Evolutionary conservation across 2,113 vertebrate species (phyloP), one percentile per base, ranked within the genome.

Genomic region (Erpornis zantholeuca): DNA sequence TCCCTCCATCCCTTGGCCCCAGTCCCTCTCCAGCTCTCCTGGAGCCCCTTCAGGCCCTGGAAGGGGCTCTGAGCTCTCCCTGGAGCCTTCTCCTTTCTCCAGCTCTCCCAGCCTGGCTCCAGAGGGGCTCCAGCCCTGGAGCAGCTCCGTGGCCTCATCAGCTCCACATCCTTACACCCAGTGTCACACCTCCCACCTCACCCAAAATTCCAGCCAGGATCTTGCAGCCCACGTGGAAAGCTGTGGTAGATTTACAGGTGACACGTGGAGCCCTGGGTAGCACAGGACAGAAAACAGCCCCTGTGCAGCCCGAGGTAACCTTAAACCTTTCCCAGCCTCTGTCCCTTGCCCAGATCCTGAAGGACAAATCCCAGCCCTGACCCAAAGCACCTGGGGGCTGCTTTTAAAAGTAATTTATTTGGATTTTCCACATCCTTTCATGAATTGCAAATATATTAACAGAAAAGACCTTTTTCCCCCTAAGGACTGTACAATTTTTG

Each of bases 391-490:
- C 77, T 79, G 77, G 84, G 95, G 94, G 94, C 59, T 98, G 96
- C 97, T 97, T 98, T 97, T 96, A 97, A 98, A 98, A 98, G 97
- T 97, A 97, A 96, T 98, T 98, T 98, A 97, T 98, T 98, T 97
- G 96, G 90, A 97, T 97, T 98, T 98, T 97, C 88, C 96, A 98
- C 97, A 97, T 97, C 97, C 94, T 98, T 98, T 96, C 97, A 97
- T 97, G 97, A 98, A 97, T 96, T 82, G 96, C 96, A 98, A 98
- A 98, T 98, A 98, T 98, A 98, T 97, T 97, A 98, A 98, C 98
- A 98, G 97, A 97, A 97, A 97, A 97, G 90, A 97, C 76, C 89
- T 95, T 64, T 85, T 57, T 76, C 45, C 27, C 19, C 22, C 60
- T 92, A 44, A 95, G 86, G 96, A 91, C 97, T 98, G 96, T 98